phyloP scores from a whole-genome alignment of 2,888 invertebrate species.

The Rhagium mordax region DNA sequence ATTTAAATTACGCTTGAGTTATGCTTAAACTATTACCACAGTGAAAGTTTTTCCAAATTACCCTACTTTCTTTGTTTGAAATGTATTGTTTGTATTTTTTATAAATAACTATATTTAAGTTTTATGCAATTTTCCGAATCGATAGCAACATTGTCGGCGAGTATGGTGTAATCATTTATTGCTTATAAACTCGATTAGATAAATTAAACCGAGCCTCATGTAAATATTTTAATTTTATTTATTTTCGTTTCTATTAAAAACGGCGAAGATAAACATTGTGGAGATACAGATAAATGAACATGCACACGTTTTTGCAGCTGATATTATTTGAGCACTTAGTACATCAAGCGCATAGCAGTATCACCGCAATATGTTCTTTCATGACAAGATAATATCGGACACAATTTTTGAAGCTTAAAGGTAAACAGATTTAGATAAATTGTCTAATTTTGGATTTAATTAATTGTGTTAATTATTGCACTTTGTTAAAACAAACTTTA shows the following conservation, averaged over 20 bases:
- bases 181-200: too few relatives aligned
- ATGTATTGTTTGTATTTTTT: too few relatives aligned
- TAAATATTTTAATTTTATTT: neutral
- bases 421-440: slow-evolving; percentile 24
- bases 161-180: too few relatives aligned
- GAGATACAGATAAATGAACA: neutral
- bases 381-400: slow-evolving; percentile 13
- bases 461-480: neutral
- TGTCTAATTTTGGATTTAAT: slow-evolving; percentile 15
- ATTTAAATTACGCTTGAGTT: too few relatives aligned
- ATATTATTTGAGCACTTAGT: slow-evolving; percentile 2
- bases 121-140: too few relatives aligned
- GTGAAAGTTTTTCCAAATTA: too few relatives aligned
- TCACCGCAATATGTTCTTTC: slow-evolving; percentile 4
- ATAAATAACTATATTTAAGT: too few relatives aligned
- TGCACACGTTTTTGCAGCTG: neutral
- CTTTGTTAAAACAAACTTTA: neutral
- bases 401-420: slow-evolving; percentile 11
- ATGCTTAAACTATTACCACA: too few relatives aligned
- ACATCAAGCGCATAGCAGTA: neutral
- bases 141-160: too few relatives aligned
- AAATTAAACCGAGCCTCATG: too few relatives aligned
- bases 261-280: neutral
- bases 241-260: neutral
- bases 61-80: too few relatives aligned